Evolutionary conservation across 2,888 invertebrate species (phyloP), one percentile per base, ranked within the genome.

Genomic region (Gryllus longicercus): DNA sequence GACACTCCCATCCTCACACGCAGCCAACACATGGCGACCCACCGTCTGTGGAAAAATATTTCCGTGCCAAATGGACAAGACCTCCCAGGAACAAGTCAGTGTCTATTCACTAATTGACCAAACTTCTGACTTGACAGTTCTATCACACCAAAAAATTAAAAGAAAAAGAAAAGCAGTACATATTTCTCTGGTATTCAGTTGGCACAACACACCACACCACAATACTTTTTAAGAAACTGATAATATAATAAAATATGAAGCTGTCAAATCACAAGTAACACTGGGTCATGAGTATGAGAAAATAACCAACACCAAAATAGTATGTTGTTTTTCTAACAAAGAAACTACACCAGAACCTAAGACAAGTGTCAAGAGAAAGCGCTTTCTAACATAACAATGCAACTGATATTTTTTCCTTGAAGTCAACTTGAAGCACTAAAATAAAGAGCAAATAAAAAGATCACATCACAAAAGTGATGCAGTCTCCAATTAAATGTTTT

Each of bases 1-100:
- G 77, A 93, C 89, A 83, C 89, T 89, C 79, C 92, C 92, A 83
- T 91, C 91, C 81, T 92, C 89, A 80, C 91, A 91, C 0, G 91
- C 92, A 0, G 91, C 91, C 83, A 92, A 85, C 85, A 92, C 90
- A 79, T 90, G 89, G 83, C 90, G 88, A 76, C 90, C 89, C 82
- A 91, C 87, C 82, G 90, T 89, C 92, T 92, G 87, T 81, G 89
- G 88, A 83, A 81, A 82, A 85, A 82, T n/a, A 63, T 63, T 63
- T 51, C 18, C 74, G 49, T 49, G 12, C 18, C 50, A 76, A n/a
- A 51, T 75, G 25, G n/a, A 77, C 50, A 51, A 79, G 51, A 38
- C 16, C 75, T 75, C 10, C 49, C 23, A 50, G 10, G 25, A 14
- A n/a, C 25, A 78, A 51, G 21, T 50, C 25, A 12, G 63, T n/a